Percentiles rank a stretch among this genome's conserved stretches.
phyloP scores from a whole-genome alignment of 2,888 invertebrate genomes.

The Notodonta ziczac region DNA sequence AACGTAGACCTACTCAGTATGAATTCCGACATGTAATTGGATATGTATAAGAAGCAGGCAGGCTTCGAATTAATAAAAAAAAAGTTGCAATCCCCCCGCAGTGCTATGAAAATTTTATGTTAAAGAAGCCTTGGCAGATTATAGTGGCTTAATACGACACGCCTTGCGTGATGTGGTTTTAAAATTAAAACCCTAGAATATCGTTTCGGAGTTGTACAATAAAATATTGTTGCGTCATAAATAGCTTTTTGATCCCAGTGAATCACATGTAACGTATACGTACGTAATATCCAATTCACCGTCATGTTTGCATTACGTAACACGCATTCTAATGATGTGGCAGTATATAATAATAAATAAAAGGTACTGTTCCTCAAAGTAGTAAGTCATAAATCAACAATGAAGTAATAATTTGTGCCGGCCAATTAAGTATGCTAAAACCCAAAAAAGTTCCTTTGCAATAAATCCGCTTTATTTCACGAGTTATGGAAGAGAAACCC shows the following conservation, averaged over 20 bases:
- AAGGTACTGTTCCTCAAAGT: slow-evolving; percentile 9
- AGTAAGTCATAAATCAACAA: slow-evolving; percentile 28
- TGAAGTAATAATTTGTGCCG: slow-evolving; percentile 12
- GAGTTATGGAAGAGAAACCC: slow-evolving; percentile 51
- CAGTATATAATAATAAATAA: neutral
- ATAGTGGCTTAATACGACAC: slow-evolving; percentile 56
- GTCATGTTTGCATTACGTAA: too few relatives aligned
- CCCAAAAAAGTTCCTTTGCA: slow-evolving; percentile 26
- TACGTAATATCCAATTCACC: too few relatives aligned
- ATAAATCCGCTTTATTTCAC: slow-evolving; percentile 39
- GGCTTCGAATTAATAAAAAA: slow-evolving; percentile 67
- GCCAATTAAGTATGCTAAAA: slow-evolving; percentile 21
- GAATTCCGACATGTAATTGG: slow-evolving; percentile 40
- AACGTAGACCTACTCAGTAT: slow-evolving; percentile 14
- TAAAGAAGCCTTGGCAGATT: slow-evolving; percentile 69
- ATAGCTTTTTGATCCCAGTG: too few relatives aligned
- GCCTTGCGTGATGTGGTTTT: slow-evolving; percentile 43
- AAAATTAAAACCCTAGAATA: slow-evolving; percentile 43
- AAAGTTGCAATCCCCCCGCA: slow-evolving; percentile 40
- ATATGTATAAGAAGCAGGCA: slow-evolving; percentile 49
- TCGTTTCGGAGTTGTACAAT: neutral
- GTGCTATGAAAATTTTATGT: slow-evolving; percentile 61
- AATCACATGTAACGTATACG: too few relatives aligned
- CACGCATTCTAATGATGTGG: too few relatives aligned
- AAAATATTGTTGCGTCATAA: too few relatives aligned